A percentile compares a stretch with the other conserved stretches of the same genome.
Evolutionary conservation across 2,888 invertebrate genomes (phyloP).

Genomic region (Catocala sponsa): DNA sequence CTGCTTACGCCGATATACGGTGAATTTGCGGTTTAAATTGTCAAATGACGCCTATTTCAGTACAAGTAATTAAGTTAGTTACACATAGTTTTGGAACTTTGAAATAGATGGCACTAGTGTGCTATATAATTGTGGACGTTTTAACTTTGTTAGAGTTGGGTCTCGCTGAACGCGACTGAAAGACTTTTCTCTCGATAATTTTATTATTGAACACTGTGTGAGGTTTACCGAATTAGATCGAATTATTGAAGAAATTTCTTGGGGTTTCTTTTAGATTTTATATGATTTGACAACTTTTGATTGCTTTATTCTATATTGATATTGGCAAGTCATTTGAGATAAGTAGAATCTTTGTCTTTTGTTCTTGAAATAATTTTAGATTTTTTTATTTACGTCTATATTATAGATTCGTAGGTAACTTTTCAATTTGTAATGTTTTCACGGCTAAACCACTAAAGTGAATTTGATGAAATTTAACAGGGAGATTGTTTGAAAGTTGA

Average conservation of each 20-base stretch:
- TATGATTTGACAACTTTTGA: too few species aligned
- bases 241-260: background rate
- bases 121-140: conserved; percentile 40
- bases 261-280: background rate
- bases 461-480: too few species aligned
- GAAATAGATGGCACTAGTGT: conserved; percentile 43
- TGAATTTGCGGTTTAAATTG: conserved; percentile 38
- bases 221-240: background rate
- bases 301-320: too few species aligned
- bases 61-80: conserved; percentile 52
- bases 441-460: too few species aligned
- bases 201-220: conserved; percentile 4
- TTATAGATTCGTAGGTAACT: too few species aligned
- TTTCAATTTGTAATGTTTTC: too few species aligned
- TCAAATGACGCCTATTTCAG: conserved; percentile 49
- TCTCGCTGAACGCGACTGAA: conserved; percentile 10
- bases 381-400: too few species aligned
- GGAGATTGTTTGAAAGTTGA: too few species aligned
- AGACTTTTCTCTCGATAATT: conserved; percentile 9
- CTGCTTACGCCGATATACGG: conserved; percentile 20
- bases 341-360: too few species aligned
- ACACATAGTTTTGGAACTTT: conserved; percentile 46
- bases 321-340: too few species aligned
- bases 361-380: too few species aligned
- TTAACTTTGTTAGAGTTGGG: conserved; percentile 44